These are phyloP conservation scores for Malacoctenus gilli DNA, from an alignment of 2,797 vertebrate genomes.

Conservation along the genomic window DNA sequence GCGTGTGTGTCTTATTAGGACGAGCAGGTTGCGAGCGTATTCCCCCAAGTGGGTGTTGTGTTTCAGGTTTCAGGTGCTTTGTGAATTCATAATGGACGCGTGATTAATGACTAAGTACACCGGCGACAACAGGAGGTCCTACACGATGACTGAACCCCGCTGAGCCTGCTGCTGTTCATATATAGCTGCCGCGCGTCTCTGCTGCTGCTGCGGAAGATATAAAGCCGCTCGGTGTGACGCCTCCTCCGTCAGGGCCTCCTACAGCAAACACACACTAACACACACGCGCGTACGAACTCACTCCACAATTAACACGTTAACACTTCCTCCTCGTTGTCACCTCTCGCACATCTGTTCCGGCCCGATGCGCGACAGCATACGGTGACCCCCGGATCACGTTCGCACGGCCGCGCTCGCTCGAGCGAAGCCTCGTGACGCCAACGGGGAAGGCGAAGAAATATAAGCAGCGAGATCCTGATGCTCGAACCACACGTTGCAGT, in stretches of 20 bases:
- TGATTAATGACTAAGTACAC: slow-evolving; percentile 59
- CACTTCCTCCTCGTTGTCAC: background rate
- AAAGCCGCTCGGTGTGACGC: slow-evolving; percentile 31
- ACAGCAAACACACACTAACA: slow-evolving; percentile 3
- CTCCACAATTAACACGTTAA: slow-evolving; percentile 29
- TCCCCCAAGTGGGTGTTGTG: slow-evolving; percentile 12
- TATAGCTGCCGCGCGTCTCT: background rate
- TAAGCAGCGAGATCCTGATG: too few species aligned
- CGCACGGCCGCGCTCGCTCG: too few species aligned
- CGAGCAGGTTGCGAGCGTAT: background rate
- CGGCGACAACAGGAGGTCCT: slow-evolving; percentile 34
- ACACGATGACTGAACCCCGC: slow-evolving; percentile 34
- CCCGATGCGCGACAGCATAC: slow-evolving; percentile 12
- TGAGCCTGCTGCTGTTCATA: slow-evolving; percentile 28
- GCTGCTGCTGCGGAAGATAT: slow-evolving; percentile 14
- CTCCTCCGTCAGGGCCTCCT: slow-evolving; percentile 12
- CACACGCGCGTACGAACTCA: too few species aligned
- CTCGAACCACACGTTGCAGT: too few species aligned
- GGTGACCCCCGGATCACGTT: background rate
- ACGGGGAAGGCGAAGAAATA: too few species aligned
- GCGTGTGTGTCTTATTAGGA: slow-evolving; percentile 2
- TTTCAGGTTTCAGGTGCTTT: slow-evolving; percentile 34
- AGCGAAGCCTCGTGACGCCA: too few species aligned
- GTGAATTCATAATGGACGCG: slow-evolving; percentile 41
- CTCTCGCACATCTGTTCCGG: slow-evolving; percentile 16